Conservation (phyloP, 2,113 vertebrate genomes). For the Coryphaenoides rupestris region DNA sequence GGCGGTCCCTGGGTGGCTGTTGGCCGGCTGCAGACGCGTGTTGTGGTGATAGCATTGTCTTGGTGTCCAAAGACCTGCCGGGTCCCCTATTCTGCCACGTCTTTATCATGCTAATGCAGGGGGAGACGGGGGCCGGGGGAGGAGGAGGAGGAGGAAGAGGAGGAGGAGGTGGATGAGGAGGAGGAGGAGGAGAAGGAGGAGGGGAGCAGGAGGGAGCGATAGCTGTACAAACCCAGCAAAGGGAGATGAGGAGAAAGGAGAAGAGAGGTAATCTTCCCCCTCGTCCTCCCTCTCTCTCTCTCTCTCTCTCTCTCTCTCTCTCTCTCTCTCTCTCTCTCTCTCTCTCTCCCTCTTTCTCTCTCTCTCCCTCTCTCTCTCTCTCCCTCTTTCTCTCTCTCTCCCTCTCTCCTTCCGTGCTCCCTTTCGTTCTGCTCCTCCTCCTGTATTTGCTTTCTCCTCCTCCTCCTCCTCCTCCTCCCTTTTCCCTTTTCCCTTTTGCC, state of each 20-base stretch:
- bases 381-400: background rate
- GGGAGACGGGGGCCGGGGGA: constrained; percentile 42
- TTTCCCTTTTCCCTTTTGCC: constrained; percentile 11
- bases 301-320: background rate
- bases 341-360: constrained; percentile 28
- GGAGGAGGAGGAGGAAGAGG: constrained; percentile 36
- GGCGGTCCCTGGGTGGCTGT: constrained; percentile 47
- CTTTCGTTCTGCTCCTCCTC: too few relatives aligned
- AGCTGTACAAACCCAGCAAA: background rate
- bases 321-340: constrained; percentile 5
- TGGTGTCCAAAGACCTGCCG: constrained; percentile 68
- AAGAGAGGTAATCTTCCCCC: constrained; percentile 53
- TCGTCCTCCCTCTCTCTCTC: constrained; percentile 27
- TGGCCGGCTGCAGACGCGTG: constrained; percentile 57
- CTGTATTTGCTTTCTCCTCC: too few relatives aligned
- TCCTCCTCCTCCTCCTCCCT: constrained; percentile 42
- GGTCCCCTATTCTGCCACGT: constrained; percentile 66
- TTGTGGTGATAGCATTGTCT: constrained; percentile 70
- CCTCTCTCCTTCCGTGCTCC: constrained; percentile 13
- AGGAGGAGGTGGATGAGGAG: constrained; percentile 60
- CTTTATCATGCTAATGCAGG: constrained; percentile 72
- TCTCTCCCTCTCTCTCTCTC: background rate
- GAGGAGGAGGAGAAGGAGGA: background rate
- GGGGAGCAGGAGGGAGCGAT: background rate
- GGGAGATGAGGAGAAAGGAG: background rate